Base-by-base conservation (phyloP, 64 coral and sea anemone genomes). In the Catalaphyllia jardinei region DNA sequence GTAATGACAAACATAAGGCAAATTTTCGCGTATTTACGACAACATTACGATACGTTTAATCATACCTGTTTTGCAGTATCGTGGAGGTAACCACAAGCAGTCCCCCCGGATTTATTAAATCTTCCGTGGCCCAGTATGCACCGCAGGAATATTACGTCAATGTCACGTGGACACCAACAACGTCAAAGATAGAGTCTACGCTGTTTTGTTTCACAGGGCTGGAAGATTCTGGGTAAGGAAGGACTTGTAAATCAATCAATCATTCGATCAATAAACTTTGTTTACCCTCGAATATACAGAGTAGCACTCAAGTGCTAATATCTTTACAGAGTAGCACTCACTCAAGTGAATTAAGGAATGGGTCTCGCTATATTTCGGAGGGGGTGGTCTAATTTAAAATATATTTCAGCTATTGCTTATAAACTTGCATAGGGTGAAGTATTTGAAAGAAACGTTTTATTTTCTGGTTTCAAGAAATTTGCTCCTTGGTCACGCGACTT, bases 121-220 rank as follows among this genome's bases (percentile, higher is more conserved):
- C 89, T 29, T 19, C 57, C 8, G 38, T 91, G 57, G 80, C 69
- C 51, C 89, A 76, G 25, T 76, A 86, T 50, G 81, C 89, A 76
- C 75, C 89, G 25, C 62, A 86, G 51, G 80, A 91, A 75, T 91
- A 83, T 72, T 91, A 91, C 71, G 89, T 91, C 31, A 91, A 91
- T 57, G 74, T 91, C 15, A 91, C 89, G 52, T 91, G 89, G 89
- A 86, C 89, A 30, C 89, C 89, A 29, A 77, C 31, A 18, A 33
- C 29, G 71, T 91, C 89, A 63, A 22, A 86, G 25, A 73, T 86
- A 49, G 89, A 77, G 2, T 33, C 89, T 19, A 79, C 72, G 54
- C 72, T 91, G 18, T 91, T 91, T 83, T 91, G 89, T 62, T 91
- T 85, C 72, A 91, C 80, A 18, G 89, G 79, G 52, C 35, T 91